Base-by-base conservation (phyloP, 2,113 vertebrate species). In the Triplophysa dalaica region DNA sequence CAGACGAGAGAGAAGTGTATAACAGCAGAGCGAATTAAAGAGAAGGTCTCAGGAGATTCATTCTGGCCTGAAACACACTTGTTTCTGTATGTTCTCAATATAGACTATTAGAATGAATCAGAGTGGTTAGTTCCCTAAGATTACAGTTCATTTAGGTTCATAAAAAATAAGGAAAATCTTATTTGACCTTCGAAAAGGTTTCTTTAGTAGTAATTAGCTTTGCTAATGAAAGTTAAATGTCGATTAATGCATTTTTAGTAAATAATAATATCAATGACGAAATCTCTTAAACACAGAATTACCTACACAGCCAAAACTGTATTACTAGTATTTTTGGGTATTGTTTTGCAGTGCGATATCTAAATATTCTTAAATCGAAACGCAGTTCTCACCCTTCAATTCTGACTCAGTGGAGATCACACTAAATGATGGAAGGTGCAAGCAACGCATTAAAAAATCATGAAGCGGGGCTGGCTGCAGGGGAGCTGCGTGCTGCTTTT, bases 391-490 rank as follows among this genome's bases (percentile, higher is more conserved):
- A 17, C 54, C 21, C n/a, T n/a, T 58, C 16, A 43, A 4, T 14
- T 58, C 54, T 52, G 26, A 29, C 21, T 54, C 62, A 43, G 7
- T 43, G 48, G 65, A 54, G 33, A 74, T 50, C 33, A 56, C 79
- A 65, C 41, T 45, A 89, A 88, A 91, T 85, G 70, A 89, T 90
- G 83, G 85, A 81, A 65, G 84, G 82, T 75, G 88, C 83, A 87
- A 85, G 89, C 81, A 62, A 78, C 75, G 52, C 86, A 91, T 93
- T 88, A 90, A 91, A 91, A 88, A 90, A 82, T 87, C 89, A 90
- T 89, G 89, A 90, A 82, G 61, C 19, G 62, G 83, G 81, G 81
- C 87, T 86, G 85, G 75, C 89, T 86, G 84, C 76, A 83, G 84
- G 85, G 84, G 85, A 85, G 84, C 83, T 88, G 70, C 81, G 75